These are phyloP conservation scores for Zaprionus vittiger DNA, from an alignment of 1,140 invertebrate species.

Conservation along the genomic window DNA sequence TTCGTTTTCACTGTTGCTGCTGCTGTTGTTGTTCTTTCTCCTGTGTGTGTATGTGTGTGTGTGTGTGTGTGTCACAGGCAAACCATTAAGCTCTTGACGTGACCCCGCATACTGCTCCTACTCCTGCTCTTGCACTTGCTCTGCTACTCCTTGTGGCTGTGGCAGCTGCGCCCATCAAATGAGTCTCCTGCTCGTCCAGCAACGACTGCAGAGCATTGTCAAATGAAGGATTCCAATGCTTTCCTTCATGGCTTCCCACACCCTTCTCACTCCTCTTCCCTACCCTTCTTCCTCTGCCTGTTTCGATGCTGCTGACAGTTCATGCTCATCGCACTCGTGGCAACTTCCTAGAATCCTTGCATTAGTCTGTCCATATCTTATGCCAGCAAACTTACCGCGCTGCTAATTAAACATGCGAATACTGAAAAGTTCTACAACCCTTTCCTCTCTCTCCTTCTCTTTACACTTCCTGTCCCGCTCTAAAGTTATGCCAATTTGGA, in stretches of 20 bases:
- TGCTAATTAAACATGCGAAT: slow-evolving; percentile 69
- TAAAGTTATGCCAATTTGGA: slow-evolving; percentile 76
- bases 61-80: slow-evolving; percentile 56
- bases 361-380: slow-evolving; percentile 32
- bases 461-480: slow-evolving; percentile 9
- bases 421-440: slow-evolving; percentile 26
- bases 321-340: background rate
- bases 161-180: slow-evolving; percentile 38
- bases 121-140: background rate
- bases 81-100: slow-evolving; percentile 67
- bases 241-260: background rate
- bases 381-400: slow-evolving; percentile 15
- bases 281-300: background rate
- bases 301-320: background rate
- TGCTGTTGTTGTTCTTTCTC: slow-evolving; percentile 18
- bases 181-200: background rate
- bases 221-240: slow-evolving; percentile 4
- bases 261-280: background rate
- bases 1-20: slow-evolving; percentile 18
- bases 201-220: background rate
- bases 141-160: background rate
- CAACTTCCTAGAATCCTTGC: slow-evolving; percentile 3
- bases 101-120: background rate
- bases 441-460: background rate
- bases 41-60: background rate